phyloP scores from a whole-genome alignment of 2,113 vertebrate genomes.

The Todiramphus chloris region DNA sequence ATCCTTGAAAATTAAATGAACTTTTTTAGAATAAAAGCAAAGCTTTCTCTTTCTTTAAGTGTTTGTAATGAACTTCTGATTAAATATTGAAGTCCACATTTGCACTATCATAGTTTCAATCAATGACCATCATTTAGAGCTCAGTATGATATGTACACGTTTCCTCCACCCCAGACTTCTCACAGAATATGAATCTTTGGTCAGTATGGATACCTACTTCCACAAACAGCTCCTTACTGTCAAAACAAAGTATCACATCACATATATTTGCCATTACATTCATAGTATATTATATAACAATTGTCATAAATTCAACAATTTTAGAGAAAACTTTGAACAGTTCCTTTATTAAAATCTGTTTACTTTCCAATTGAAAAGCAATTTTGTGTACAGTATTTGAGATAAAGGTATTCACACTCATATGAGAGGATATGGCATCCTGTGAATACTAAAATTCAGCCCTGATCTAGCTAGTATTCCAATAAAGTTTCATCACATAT shows the following conservation, averaged over 20 bases:
- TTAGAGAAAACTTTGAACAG: not conserved
- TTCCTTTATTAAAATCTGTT: not conserved
- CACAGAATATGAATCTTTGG: not conserved
- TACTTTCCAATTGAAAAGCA: not conserved
- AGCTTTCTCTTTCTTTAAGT: not conserved
- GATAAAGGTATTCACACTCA: not conserved
- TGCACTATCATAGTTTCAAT: not conserved
- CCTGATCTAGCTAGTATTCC: not conserved
- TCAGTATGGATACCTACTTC: rapidly evolving
- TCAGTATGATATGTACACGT: no score
- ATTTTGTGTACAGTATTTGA: not conserved
- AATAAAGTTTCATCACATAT: not conserved
- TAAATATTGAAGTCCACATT: not conserved
- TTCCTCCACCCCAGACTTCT: not conserved
- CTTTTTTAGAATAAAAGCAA: not conserved
- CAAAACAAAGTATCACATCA: not conserved
- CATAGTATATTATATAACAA: not conserved
- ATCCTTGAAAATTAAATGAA: not conserved
- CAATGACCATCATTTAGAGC: not conserved
- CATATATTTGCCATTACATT: not conserved
- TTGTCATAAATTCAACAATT: not conserved
- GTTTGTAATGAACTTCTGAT: no score
- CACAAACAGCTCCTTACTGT: not conserved
- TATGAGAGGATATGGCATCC: not conserved
- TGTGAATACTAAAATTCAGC: not conserved